phyloP scores from a whole-genome alignment of 1,140 invertebrate genomes.

The Andrena cerasifolii region DNA sequence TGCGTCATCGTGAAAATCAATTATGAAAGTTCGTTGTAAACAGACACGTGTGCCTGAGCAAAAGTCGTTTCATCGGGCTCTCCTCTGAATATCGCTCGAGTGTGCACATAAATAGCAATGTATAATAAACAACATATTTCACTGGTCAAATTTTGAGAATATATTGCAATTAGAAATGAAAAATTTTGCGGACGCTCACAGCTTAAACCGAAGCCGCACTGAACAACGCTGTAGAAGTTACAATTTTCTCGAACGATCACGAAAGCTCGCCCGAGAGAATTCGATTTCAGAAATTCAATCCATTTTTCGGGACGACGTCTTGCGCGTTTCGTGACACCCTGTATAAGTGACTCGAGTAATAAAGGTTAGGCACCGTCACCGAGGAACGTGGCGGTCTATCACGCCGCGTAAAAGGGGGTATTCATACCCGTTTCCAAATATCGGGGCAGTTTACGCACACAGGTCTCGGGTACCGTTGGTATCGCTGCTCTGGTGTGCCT shows the following conservation, averaged over 20 bases:
- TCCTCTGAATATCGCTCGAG: no score
- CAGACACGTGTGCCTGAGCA: no score
- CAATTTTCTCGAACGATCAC: not conserved
- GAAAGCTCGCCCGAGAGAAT: not conserved
- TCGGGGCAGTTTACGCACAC: conserved; percentile 1
- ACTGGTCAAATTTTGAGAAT: no score
- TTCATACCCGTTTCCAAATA: conserved; percentile 38
- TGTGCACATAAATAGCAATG: no score
- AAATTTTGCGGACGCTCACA: no score
- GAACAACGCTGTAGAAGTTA: no score
- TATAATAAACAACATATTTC: no score
- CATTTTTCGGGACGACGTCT: not conserved
- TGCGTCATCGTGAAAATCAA: not conserved
- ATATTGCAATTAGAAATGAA: no score
- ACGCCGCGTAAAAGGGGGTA: conserved; percentile 34
- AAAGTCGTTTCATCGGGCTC: no score
- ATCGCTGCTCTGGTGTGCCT: conserved; percentile 30
- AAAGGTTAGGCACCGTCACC: conserved; percentile 61
- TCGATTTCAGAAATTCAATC: not conserved
- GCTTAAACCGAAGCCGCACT: no score
- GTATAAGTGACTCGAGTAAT: conserved; percentile 47
- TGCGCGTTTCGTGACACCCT: conserved; percentile 2
- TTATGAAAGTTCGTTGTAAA: not conserved
- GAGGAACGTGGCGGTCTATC: conserved; percentile 54
- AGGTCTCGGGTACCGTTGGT: conserved; percentile 18